Base-by-base conservation (phyloP, 2,888 invertebrate species). In the Encarsia formosa region DNA sequence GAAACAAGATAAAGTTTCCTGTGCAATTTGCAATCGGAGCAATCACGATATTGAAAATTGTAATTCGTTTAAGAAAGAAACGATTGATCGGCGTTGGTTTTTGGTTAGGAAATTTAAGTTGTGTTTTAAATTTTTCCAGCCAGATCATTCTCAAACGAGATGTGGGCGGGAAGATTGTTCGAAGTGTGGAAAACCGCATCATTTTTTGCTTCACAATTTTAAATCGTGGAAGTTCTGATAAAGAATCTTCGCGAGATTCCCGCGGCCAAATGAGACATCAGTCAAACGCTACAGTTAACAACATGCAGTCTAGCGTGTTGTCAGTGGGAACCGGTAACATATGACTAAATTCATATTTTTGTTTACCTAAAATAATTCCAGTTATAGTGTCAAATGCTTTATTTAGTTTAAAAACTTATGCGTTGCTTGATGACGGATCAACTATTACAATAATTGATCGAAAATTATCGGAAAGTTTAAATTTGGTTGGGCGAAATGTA, bases 111-210 rank as follows among this genome's bases (percentile, higher is more conserved):
- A 39, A 11, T 4, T 23, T 16, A 9, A 18, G 6, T 11, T 48
- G 8, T 53, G 49, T 15, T 49, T 41, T 16, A 45, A 49, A 4
- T 54, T 41, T 16, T 43, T 54, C 11, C 4, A 9, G n/a, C 2
- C 9, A 1, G 41, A 37, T 1, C 49, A 49, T 29, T 0, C 9
- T 5, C 32, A 40, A 19, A 15, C 24, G 2, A 16, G 20, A n/a
- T 45, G 46, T 23, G 24, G 19, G 15, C 23, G 22, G 18, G 9
- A 11, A 20, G 31, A 35, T 11, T 54, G 42, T 19, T n/a, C 13
- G 2, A 1, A 26, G 9, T 38, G 46, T n/a, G 15, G 15, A 20
- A 3, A 18, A 16, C 16, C 11, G 3, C 37, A 38, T 26, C 26
- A 46, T 16, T 19, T 23, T 2, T 20, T 46, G 15, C 20, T 46